Base-by-base conservation (phyloP, 2,797 vertebrate genomes). In the Monodelphis domestica region DNA sequence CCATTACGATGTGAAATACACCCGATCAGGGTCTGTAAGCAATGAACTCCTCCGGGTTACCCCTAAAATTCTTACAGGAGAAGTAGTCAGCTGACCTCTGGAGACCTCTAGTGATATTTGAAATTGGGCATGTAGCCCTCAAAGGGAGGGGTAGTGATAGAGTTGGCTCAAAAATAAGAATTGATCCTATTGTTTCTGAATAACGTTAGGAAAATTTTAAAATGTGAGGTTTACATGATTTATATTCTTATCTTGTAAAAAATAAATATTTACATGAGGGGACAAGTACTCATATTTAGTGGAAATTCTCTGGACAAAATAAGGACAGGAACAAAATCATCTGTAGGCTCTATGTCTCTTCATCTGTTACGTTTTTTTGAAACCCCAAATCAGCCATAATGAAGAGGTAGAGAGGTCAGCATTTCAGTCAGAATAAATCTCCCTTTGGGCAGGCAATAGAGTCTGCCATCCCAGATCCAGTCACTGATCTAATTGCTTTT, bases 181-280 rank as follows among this genome's bases (percentile, higher is more conserved):
- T 4, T 78, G 38, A 78, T 24, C 15, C 38, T 78, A 24, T 38
- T 45, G 0, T 45, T 78, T 45, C n/a, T 78, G 45, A 9, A 70
- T n/a, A 70, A 70, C 63, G 95, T 88, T 38, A n/a, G n/a, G n/a
- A n/a, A n/a, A n/a, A n/a, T n/a, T n/a, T n/a, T n/a, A n/a, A 15
- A 57, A 54, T 92, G 89, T 88, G 56, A 90, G 90, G 91, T 95
- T 90, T 97, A 57, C 93, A 94, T 97, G 97, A 97, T 95, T 96
- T 94, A 95, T 93, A 93, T 89, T 21, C 93, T 84, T 21, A 91
- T 57, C 92, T 94, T 95, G 94, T 97, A 97, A 96, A 93, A 96
- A 96, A 95, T 96, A 93, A 94, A 93, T 91, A 52, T 95, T 97
- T 96, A 95, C 96, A 12, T 93, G 93, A n/a, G 52, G 90, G 28